Base-by-base conservation (phyloP, 2,888 invertebrate genomes). In the Clanis bilineata region DNA sequence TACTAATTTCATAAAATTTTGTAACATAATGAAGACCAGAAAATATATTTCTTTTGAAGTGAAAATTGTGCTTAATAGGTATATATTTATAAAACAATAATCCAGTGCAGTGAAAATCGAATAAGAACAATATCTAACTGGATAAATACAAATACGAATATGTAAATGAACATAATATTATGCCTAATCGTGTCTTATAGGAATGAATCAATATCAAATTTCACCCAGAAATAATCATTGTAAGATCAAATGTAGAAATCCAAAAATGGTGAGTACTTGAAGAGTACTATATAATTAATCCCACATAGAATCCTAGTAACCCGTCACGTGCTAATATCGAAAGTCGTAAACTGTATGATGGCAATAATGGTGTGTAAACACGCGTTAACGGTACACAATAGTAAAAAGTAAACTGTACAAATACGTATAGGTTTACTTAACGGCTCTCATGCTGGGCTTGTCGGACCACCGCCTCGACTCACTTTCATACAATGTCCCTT, bases 321-420 rank as follows among this genome's bases (percentile, higher is more conserved):
- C 32, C 43, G 41, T 59, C 59, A 56, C 32, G 55, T 56, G 56
- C 51, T 56, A 56, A 59, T 55, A 59, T 60, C 60, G 55, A 65
- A 68, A 66, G 66, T 65, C 62, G 70, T 51, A 51, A 51, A 51
- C 25, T 51, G 51, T 68, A 68, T 66, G 67, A 74, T 73, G 78
- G 83, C 80, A 85, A 88, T 88, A 89, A 87, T 86, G 79, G 80
- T 83, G 80, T 77, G 85, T 82, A 86, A 83, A 90, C 86, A 87
- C 71, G 73, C 73, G 71, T 66, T 88, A 90, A 90, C 90, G 90
- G 89, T 83, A 86, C 77, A 70, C 66, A 82, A 87, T 88, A 82
- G 90, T 90, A 90, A 90, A 91, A 91, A 90, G 86, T 88, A 80
- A 86, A 88, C 90, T 88, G 83, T 83, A 88, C 90, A 90, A 91